phyloP scores from a whole-genome alignment of 2,888 invertebrate species.

The Hirtodrosophila duncani region DNA sequence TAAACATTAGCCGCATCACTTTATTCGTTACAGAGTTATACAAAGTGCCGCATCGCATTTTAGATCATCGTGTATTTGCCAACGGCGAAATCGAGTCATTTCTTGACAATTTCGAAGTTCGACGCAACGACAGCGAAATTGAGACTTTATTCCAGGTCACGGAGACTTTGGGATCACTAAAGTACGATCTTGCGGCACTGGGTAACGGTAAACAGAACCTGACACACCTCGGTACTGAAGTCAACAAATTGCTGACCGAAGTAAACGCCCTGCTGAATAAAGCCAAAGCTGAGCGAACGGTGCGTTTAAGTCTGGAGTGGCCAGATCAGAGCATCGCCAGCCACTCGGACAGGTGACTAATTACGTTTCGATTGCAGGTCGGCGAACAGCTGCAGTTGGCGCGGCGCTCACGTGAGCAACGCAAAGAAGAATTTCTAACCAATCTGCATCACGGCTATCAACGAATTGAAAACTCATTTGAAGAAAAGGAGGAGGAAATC shows the following conservation, averaged over 20 bases:
- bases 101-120: conserved; percentile 91
- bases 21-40: conserved; percentile 83
- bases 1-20: neutral
- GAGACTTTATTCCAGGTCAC: conserved; percentile 87
- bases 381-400: conserved; percentile 41
- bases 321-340: conserved; percentile 1
- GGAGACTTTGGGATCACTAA: conserved; percentile 87
- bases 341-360: neutral
- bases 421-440: conserved; percentile 88
- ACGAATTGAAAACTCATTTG: conserved; percentile 87
- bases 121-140: conserved; percentile 87
- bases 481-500: conserved; percentile 88
- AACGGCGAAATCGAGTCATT: conserved; percentile 91
- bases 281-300: conserved; percentile 44
- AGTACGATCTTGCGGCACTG: conserved; percentile 84
- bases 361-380: conserved; percentile 31
- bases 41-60: conserved; percentile 90
- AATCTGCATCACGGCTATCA: conserved; percentile 87
- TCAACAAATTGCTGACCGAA: conserved; percentile 45
- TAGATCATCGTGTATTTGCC: conserved; percentile 91
- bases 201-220: conserved; percentile 77
- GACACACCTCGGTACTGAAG: conserved; percentile 37
- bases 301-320: conserved; percentile 25
- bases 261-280: conserved; percentile 49
- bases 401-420: conserved; percentile 80